Conservation (phyloP, 2,888 invertebrate species). For the Imbricaverruca yamaguchii region DNA sequence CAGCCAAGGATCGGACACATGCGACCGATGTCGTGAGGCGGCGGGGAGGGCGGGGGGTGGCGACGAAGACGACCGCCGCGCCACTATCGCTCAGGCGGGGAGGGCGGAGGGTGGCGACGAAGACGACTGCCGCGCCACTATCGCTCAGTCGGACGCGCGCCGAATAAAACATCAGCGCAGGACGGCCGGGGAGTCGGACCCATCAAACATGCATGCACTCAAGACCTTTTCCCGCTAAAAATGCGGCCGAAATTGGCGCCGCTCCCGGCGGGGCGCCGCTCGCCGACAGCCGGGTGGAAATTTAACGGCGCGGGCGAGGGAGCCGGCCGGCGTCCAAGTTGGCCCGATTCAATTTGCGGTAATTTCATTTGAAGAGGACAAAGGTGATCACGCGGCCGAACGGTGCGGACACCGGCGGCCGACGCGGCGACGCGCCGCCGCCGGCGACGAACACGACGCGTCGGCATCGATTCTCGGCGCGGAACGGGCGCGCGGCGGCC, state of each 20-base stretch:
- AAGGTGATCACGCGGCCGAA: slow-evolving; percentile 1
- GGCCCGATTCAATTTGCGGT: slow-evolving; percentile 21
- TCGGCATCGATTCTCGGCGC: background rate
- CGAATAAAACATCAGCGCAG: slow-evolving; percentile 5
- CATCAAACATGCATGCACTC: slow-evolving; percentile 19
- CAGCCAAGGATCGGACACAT: too few relatives aligned
- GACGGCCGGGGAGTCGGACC: background rate
- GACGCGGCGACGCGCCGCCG: background rate
- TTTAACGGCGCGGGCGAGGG: background rate
- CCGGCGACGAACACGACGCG: background rate
- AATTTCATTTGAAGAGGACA: slow-evolving; percentile 22
- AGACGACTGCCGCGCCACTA: background rate
- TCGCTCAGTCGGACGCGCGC: background rate
- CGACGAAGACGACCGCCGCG: background rate
- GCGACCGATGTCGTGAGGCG: too few relatives aligned
- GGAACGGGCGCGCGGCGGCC: background rate
- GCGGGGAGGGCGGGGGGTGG: background rate
- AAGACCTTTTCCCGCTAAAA: slow-evolving; percentile 21
- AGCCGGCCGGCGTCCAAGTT: background rate
- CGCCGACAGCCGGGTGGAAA: background rate
- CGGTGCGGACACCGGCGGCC: background rate
- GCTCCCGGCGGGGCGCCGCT: background rate
- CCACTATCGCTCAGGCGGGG: background rate
- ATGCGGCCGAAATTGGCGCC: slow-evolving; percentile 7
- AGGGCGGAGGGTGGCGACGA: background rate